A percentile compares a stretch with the other conserved stretches of the same genome.
These are phyloP conservation scores for Ormyrus nitidulus DNA, from an alignment of 2,888 invertebrate genomes.

Conservation along the genomic window DNA sequence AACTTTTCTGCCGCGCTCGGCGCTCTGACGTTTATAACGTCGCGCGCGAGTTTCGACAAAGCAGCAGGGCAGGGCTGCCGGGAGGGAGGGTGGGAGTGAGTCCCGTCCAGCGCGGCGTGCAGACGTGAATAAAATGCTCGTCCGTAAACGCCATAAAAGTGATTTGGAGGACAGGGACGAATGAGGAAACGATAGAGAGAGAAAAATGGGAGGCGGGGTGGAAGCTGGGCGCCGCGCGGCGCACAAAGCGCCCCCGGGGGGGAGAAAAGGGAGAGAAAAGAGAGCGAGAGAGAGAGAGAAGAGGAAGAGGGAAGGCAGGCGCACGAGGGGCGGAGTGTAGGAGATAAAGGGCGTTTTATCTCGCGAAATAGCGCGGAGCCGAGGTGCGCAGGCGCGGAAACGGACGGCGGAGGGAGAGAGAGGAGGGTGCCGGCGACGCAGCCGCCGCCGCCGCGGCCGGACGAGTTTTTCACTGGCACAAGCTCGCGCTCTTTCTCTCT, in stretches of 20 bases:
- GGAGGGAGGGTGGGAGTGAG: neutral
- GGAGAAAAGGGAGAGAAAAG: slow-evolving; percentile 35
- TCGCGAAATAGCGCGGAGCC: slow-evolving; percentile 63
- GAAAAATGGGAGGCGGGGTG: slow-evolving; percentile 46
- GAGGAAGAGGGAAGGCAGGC: slow-evolving; percentile 39
- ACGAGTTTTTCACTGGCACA: slow-evolving; percentile 38
- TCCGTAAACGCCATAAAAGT: slow-evolving; percentile 57
- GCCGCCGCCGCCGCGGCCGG: slow-evolving; percentile 12
- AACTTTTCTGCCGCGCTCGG: slow-evolving; percentile 32
- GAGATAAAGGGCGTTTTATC: slow-evolving; percentile 71
- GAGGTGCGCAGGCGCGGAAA: slow-evolving; percentile 49
- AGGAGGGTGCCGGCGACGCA: neutral
- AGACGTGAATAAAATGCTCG: slow-evolving; percentile 54
- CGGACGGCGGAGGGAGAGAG: slow-evolving; percentile 10
- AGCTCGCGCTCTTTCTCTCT: slow-evolving; percentile 39
- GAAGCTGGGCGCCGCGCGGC: neutral
- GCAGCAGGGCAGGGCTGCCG: slow-evolving; percentile 4
- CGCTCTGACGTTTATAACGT: slow-evolving; percentile 48
- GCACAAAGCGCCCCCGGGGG: slow-evolving; percentile 5
- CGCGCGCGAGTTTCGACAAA: slow-evolving; percentile 24
- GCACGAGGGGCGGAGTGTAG: slow-evolving; percentile 59
- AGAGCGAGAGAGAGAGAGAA: slow-evolving; percentile 31
- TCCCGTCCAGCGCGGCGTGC: slow-evolving; percentile 21
- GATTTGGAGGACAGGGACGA: slow-evolving; percentile 59
- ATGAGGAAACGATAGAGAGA: slow-evolving; percentile 57